Percentiles rank a stretch among this genome's conserved stretches.
Conservation (phyloP, 2,888 invertebrate genomes). For the Drosophila borealis region DNA sequence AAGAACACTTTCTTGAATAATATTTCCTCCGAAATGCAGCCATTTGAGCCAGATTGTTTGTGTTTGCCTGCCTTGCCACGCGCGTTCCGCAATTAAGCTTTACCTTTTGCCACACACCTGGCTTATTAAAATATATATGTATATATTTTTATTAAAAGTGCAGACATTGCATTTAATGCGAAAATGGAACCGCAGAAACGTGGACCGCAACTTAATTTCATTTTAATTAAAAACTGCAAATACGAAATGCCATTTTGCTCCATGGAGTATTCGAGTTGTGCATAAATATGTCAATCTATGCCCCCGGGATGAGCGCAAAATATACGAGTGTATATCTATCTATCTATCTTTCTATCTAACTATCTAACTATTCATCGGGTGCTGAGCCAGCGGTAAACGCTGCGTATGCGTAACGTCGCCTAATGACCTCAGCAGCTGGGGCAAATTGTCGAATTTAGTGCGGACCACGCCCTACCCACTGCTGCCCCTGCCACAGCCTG, state of each 20-base stretch:
- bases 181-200: constrained; percentile 39
- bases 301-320: constrained; percentile 18
- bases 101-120: constrained; percentile 27
- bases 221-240: constrained; percentile 76
- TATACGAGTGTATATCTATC: constrained; percentile 1
- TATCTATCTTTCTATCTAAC: background rate
- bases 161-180: constrained; percentile 52
- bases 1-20: background rate
- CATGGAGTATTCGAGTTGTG: constrained; percentile 11
- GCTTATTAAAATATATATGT: constrained; percentile 59
- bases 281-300: constrained; percentile 44
- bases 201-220: constrained; percentile 68
- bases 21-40: background rate
- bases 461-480: constrained; percentile 18
- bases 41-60: background rate
- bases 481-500: constrained; percentile 8
- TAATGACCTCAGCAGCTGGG: constrained; percentile 69
- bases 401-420: constrained; percentile 70
- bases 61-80: background rate
- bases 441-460: constrained; percentile 53
- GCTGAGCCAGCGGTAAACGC: constrained; percentile 42
- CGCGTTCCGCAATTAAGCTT: constrained; percentile 14
- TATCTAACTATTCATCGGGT: constrained; percentile 6
- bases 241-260: constrained; percentile 31
- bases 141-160: constrained; percentile 52